Conservation (phyloP, 2,113 vertebrate species). For the Ginglymostoma cirratum region DNA sequence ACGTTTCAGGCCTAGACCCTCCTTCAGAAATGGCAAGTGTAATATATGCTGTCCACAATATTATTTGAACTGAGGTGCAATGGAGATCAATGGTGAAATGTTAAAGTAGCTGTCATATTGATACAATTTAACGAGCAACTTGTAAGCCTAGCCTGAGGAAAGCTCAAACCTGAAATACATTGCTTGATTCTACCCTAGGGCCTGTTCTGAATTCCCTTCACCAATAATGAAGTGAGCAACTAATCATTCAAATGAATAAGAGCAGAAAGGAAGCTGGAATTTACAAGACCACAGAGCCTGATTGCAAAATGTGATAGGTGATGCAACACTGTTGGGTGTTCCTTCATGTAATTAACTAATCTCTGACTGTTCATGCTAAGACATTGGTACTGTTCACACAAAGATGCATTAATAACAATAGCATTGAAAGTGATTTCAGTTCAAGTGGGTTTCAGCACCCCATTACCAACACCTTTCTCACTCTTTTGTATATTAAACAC, state of each 20-base stretch:
- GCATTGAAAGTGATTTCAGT: constrained; percentile 19
- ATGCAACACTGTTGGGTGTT: constrained; percentile 1
- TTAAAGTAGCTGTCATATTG: not conserved
- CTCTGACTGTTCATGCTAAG: not conserved
- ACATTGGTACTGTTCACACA: not conserved
- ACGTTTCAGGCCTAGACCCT: no score
- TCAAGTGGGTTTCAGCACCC: not conserved
- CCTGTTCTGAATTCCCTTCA: no score
- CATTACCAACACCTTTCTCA: constrained; percentile 15
- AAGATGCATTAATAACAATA: not conserved
- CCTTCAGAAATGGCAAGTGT: no score
- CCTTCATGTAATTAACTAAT: not conserved
- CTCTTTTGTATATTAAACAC: constrained; percentile 28
- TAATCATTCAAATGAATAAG: not conserved
- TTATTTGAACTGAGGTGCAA: not conserved
- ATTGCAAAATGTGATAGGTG: not conserved
- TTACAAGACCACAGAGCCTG: not conserved
- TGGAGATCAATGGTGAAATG: not conserved
- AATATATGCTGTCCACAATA: not conserved
- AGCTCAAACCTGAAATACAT: not conserved
- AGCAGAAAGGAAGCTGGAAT: not conserved
- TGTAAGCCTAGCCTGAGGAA: not conserved
- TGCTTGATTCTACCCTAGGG: not conserved
- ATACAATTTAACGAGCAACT: not conserved
- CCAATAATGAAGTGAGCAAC: not conserved